Evolutionary conservation across 2,888 invertebrate species (phyloP).

Genomic region (Lasioglossum vierecki): DNA sequence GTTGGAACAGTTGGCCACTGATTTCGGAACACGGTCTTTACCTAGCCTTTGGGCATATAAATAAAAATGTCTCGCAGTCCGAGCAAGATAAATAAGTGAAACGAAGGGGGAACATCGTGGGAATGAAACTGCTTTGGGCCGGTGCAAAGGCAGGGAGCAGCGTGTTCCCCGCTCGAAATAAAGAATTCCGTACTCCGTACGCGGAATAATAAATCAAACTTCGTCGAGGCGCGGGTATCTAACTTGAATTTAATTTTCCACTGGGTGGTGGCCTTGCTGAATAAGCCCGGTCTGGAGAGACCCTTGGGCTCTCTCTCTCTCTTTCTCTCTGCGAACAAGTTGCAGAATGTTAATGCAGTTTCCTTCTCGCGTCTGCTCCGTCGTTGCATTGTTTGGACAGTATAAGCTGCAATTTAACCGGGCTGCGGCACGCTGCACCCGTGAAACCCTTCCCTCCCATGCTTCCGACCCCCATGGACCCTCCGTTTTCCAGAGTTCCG

Average conservation of each 20-base stretch:
- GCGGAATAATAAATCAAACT: slow-evolving; percentile 5
- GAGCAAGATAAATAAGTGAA: not conserved
- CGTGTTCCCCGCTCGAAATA: not conserved
- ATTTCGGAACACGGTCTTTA: not conserved
- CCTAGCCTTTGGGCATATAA: not conserved
- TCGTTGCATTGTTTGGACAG: slow-evolving; percentile 15
- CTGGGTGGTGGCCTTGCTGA: not conserved
- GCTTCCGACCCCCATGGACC: not conserved
- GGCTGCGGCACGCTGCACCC: not conserved
- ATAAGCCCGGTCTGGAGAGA: not conserved
- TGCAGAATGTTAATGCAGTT: slow-evolving; percentile 55
- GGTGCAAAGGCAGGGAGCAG: not conserved
- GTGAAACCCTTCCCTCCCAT: not conserved
- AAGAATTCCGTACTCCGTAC: not conserved
- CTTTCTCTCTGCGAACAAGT: not conserved
- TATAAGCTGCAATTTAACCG: slow-evolving; percentile 48
- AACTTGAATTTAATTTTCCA: slow-evolving; percentile 8
- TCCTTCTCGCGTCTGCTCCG: slow-evolving; percentile 8
- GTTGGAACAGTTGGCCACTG: not conserved
- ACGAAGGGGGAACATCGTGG: not conserved
- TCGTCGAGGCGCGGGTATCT: not conserved
- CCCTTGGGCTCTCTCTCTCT: not conserved
- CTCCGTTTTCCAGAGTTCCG: not conserved
- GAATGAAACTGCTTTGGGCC: not conserved
- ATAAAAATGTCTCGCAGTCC: not conserved